These are phyloP conservation scores for Siniperca chuatsi DNA, from an alignment of 2,113 vertebrate genomes.

Conservation along the genomic window DNA sequence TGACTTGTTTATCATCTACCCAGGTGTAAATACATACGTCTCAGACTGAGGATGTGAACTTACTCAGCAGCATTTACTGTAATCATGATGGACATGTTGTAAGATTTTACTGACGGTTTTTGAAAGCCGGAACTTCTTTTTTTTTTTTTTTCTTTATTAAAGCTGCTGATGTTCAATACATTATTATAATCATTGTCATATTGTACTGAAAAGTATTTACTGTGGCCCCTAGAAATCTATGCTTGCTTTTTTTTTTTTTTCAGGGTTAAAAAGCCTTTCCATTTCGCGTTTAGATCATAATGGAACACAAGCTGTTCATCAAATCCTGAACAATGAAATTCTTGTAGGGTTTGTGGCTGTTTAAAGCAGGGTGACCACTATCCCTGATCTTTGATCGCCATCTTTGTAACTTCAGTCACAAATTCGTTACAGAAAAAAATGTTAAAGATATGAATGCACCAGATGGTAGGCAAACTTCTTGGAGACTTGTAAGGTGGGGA, in stretches of 20 bases:
- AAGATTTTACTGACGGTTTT: constrained; percentile 55
- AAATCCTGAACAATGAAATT: neutral
- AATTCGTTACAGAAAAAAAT: neutral
- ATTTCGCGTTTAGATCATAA: neutral
- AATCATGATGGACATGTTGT: constrained; percentile 70
- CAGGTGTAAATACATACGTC: constrained; percentile 75
- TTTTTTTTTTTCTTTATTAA: constrained; percentile 44
- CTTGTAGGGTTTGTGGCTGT: neutral
- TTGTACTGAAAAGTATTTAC: constrained; percentile 35
- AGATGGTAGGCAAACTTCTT: neutral
- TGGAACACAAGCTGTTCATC: neutral
- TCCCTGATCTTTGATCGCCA: neutral
- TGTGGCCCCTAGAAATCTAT: neutral
- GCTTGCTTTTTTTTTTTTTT: neutral
- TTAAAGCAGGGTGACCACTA: neutral
- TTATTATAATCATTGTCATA: constrained; percentile 45
- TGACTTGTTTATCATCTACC: constrained; percentile 74
- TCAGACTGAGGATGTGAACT: constrained; percentile 65
- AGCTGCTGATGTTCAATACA: constrained; percentile 69
- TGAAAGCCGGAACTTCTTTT: constrained; percentile 44
- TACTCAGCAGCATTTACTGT: constrained; percentile 71
- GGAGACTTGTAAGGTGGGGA: too few species aligned
- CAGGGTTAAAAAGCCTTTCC: neutral
- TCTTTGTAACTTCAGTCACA: constrained; percentile 11
- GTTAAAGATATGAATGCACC: neutral